Percentiles rank a stretch among this genome's conserved stretches.
Conservation (phyloP, 2,888 invertebrate species). For the Branchellion lobata region DNA sequence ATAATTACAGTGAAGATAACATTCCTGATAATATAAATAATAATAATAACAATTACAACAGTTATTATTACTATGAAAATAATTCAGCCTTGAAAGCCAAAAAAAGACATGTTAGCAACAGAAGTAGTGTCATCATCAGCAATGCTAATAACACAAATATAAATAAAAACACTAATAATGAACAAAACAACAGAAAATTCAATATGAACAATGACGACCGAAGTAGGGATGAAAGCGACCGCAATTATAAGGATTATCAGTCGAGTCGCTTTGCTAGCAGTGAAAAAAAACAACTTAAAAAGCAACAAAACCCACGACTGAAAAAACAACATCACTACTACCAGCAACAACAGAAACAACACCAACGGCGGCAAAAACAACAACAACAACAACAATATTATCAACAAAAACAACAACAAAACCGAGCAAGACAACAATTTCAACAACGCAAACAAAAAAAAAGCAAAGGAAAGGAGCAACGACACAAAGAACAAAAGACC, state of each 20-base stretch:
- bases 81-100: neutral
- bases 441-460: neutral
- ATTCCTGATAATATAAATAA: neutral
- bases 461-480: no score
- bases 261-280: neutral
- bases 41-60: neutral
- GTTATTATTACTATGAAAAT: neutral
- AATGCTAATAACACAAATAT: neutral
- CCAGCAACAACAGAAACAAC: no score
- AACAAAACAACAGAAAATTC: no score
- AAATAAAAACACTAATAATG: neutral
- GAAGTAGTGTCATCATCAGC: neutral
- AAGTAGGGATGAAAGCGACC: neutral
- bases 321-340: no score
- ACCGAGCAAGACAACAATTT: neutral
- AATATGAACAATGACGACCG: no score
- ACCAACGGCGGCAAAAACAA: neutral
- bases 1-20: neutral
- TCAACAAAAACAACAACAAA: neutral
- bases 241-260: neutral
- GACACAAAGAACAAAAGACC: neutral
- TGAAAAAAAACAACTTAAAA: no score
- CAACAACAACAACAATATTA: neutral
- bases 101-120: conserved; percentile 1
- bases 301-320: no score